Base-by-base conservation (phyloP, 2,113 vertebrate genomes). In the Cephalopterus ornatus region DNA sequence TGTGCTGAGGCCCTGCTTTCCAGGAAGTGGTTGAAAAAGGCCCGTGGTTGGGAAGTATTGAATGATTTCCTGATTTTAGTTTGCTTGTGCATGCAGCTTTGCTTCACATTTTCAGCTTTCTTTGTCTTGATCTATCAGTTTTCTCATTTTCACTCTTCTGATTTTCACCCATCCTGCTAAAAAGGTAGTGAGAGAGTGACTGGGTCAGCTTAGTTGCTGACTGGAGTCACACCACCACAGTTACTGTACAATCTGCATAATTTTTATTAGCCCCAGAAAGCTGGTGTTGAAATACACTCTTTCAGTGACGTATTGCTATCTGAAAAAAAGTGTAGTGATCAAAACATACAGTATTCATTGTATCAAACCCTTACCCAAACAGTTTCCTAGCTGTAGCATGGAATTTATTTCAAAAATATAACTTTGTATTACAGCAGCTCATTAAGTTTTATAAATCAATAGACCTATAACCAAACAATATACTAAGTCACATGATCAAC, bases 31-130 rank as follows among this genome's bases (percentile, higher is more conserved):
- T 53, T 62, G 65, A 68, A 73, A 9, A n/a, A 61, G 53, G 16
- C 8, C 11, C 0, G 0, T 56, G 8, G 20, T 47, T 81, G 41
- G 19, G 22, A 90, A 66, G 7, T 24, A 39, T 4, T 30, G 68
- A 55, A 65, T 23, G 0, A 47, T 53, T 27, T 67, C 6, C 13
- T 65, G 44, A 37, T 63, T 76, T 86, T 56, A 59, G 9, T 85
- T 61, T 42, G 13, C 8, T 61, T 71, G 2, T 33, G 5, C 14
- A 42, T 70, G 13, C 7, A 77, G 13, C 3, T 77, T 66, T 61
- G 2, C 16, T 85, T 94, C 24, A 58, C 8, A 53, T 82, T 71
- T 82, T 49, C 58, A 66, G 26, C 12, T 65, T 6, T 18, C 20
- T 77, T 88, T 74, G 62, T 37, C 24, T 35, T 80, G 6, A 87